Base-by-base conservation (phyloP, 2,113 vertebrate genomes). In the Pampusana beccarii region DNA sequence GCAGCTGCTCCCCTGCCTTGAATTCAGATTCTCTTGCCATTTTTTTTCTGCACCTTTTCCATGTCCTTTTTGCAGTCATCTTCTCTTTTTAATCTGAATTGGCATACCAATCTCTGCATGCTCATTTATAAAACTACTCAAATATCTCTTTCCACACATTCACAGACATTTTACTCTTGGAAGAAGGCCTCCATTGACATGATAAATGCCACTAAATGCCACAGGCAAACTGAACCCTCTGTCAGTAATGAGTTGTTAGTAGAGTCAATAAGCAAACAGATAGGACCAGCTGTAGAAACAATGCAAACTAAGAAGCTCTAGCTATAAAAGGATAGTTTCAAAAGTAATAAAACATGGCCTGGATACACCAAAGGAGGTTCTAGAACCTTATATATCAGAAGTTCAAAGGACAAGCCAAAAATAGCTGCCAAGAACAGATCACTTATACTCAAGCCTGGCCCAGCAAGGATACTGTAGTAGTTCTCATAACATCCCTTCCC, bases 261-360 rank as follows among this genome's bases (percentile, higher is more conserved):
- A 85, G 73, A 92, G 80, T 91, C 85, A 93, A 77, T 73, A 94
- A 95, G 94, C 86, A 92, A 95, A 95, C 12, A 93, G 65, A 86
- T 78, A 89, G 46, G 51, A 92, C 70, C 84, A 96, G 91, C 89
- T 95, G 73, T 61, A 92, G 87, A 95, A 95, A 91, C 80, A 94
- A 87, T 65, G 54, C 66, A 87, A 85, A 91, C 78, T 75, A 57
- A 70, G 50, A 90, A 90, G 62, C 62, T 94, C 58, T 62, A 91
- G 29, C 66, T 88, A 88, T 75, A 94, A 94, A 95, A 93, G 78
- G 33, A 87, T 42, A 46, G 42, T 62, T 90, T 20, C 31, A 51
- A 50, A 61, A 46, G 40, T 15, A 67, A 79, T 66, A 88, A 95
- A 88, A 86, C 79, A 51, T 3, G n/a, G 33, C 31, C 72, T 89